Evolutionary conservation across 2,797 vertebrate genomes (phyloP).

Genomic region (Cyprinodon diabolis): DNA sequence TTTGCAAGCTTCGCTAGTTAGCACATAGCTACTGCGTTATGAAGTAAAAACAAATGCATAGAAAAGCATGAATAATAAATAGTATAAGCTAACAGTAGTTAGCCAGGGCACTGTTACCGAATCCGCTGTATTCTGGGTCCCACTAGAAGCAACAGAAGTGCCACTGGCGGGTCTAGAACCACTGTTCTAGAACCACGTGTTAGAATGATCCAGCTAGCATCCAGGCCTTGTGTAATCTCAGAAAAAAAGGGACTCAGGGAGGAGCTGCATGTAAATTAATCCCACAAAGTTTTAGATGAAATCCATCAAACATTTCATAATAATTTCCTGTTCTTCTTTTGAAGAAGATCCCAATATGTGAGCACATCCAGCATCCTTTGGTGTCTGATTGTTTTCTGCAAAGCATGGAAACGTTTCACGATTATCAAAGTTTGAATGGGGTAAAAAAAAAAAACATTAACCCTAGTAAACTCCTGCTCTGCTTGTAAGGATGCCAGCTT

Average conservation of each 20-base stretch:
- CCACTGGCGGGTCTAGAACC: too few relatives aligned
- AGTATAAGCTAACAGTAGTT: background rate
- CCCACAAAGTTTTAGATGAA: too few relatives aligned
- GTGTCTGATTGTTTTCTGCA: background rate
- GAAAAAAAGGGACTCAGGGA: too few relatives aligned
- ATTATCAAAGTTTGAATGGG: too few relatives aligned
- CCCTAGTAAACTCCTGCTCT: constrained; percentile 1
- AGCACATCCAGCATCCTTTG: background rate
- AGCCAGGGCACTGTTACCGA: background rate
- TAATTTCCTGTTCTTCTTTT: background rate
- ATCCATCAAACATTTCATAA: background rate
- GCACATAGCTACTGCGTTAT: background rate
- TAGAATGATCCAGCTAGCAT: too few relatives aligned
- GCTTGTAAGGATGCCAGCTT: background rate
- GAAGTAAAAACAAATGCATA: background rate
- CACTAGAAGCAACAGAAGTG: too few relatives aligned
- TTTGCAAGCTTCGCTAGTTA: background rate
- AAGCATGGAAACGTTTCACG: background rate
- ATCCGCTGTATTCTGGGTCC: too few relatives aligned
- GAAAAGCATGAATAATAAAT: background rate
- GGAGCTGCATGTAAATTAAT: too few relatives aligned
- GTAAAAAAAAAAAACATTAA: constrained; percentile 1
- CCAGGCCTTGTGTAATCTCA: too few relatives aligned
- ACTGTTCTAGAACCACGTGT: too few relatives aligned
- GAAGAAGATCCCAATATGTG: background rate